phyloP scores from a whole-genome alignment of 2,888 invertebrate genomes.

The Ichneumoninae sp. region DNA sequence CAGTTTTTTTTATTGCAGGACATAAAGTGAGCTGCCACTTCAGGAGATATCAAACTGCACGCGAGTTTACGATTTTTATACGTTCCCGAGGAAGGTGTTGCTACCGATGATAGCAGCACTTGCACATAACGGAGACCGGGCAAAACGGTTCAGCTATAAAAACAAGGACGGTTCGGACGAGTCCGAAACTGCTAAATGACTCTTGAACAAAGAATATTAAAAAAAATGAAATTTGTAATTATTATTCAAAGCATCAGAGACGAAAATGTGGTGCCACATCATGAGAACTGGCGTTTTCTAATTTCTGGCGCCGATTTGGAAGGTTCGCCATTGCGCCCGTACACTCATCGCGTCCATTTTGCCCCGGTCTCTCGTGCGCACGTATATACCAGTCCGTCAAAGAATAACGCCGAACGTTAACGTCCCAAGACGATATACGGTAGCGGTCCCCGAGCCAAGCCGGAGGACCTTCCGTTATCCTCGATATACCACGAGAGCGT shows the following conservation, averaged over 20 bases:
- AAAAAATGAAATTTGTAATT: too few relatives aligned
- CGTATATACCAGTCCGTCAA: background rate
- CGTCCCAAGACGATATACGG: constrained; percentile 16
- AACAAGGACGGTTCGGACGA: background rate
- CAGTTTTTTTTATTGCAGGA: constrained; percentile 12
- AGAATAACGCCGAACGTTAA: constrained; percentile 22
- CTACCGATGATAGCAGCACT: background rate
- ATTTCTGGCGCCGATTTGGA: background rate
- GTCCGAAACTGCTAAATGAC: background rate
- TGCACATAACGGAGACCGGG: background rate
- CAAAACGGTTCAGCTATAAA: background rate
- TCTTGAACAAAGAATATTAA: too few relatives aligned
- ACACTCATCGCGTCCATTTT: background rate
- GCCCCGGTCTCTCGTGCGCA: background rate
- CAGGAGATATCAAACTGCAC: constrained; percentile 22
- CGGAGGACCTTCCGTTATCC: constrained; percentile 18
- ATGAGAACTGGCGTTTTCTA: background rate
- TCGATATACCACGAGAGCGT: constrained; percentile 10
- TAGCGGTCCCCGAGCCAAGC: background rate
- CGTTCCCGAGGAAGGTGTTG: constrained; percentile 5
- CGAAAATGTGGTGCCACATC: background rate
- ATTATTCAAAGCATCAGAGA: background rate
- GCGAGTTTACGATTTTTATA: constrained; percentile 37
- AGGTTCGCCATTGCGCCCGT: background rate
- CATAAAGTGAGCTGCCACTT: background rate